Base-by-base conservation (phyloP, 2,888 invertebrate species). In the Biston stratarius region DNA sequence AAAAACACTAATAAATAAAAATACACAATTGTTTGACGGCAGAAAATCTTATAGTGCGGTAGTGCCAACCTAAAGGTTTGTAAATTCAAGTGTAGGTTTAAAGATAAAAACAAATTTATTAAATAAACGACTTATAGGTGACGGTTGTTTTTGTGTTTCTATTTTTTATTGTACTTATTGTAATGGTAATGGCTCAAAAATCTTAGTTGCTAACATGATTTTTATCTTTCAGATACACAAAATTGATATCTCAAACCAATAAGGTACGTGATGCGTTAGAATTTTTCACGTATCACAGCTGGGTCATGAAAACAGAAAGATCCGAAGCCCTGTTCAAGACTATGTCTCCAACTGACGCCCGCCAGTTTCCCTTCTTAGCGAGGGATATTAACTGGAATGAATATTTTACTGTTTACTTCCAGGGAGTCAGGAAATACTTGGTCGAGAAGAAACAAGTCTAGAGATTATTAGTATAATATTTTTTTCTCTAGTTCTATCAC, bases 191-290 rank as follows among this genome's bases (percentile, higher is more conserved):
- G 24, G 24, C 3, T n/a, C n/a, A n/a, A n/a, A 24, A 24, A 24
- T 24, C 3, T 24, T 2, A 24, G 24, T 24, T 24, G 24, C 3
- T 24, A 24, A 24, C 3, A 24, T 3, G 24, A 24, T 47, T 15
- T 38, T 52, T 10, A 40, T n/a, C n/a, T 59, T 59, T 42, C 59
- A 59, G 59, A 9, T 59, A 59, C 42, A 48, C 38, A 6, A 59
- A 59, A 40, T 11, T 59, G 5, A 2, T 49, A 0, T 36, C 49
- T 7, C 49, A 49, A 9, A n/a, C 6, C n/a, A n/a, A 42, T 7
- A 40, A n/a, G 42, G 24, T 59, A 9, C 42, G 59, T 33, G 33
- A 49, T 10, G 14, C n/a, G 0, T 12, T 59, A 6, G 40, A 59
- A 8, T 49, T 49, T 49, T 59, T 59, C 33, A 49, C 59, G 3